Conservation (phyloP, 2,888 invertebrate species). For the Watsonalla binaria region DNA sequence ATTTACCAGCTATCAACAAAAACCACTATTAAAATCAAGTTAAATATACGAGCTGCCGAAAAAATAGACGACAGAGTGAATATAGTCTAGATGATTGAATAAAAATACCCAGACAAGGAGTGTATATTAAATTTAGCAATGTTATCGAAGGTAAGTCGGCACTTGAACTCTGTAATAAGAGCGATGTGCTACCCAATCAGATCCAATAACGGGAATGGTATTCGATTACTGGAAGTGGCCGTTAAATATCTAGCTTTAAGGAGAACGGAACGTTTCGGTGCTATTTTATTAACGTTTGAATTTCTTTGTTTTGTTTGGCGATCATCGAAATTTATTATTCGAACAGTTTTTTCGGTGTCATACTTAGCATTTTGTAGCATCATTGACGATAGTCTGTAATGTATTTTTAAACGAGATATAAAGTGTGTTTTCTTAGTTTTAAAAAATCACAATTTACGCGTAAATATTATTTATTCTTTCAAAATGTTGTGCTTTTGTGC, state of each 20-base stretch:
- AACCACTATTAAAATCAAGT: too few relatives aligned
- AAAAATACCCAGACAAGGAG: not conserved
- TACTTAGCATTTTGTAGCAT: too few relatives aligned
- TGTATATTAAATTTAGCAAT: not conserved
- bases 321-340: not conserved
- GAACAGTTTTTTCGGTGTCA: not conserved
- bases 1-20: too few relatives aligned
- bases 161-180: slow-evolving; percentile 20
- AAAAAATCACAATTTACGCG: too few relatives aligned
- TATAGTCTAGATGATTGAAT: too few relatives aligned
- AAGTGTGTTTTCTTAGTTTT: too few relatives aligned
- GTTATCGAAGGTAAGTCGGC: not conserved
- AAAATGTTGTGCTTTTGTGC: too few relatives aligned
- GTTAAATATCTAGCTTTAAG: slow-evolving; percentile 22
- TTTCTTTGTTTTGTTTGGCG: not conserved
- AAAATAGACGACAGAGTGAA: too few relatives aligned
- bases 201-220: slow-evolving; percentile 39
- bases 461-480: too few relatives aligned
- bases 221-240: slow-evolving; percentile 43
- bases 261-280: slow-evolving; percentile 1
- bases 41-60: too few relatives aligned
- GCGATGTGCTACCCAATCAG: slow-evolving; percentile 33
- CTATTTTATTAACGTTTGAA: not conserved
- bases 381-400: too few relatives aligned
- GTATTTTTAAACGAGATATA: too few relatives aligned